Percentiles rank a stretch among this genome's conserved stretches.
phyloP scores from a whole-genome alignment of 2,888 invertebrate genomes.

The Auanema freiburgensis region DNA sequence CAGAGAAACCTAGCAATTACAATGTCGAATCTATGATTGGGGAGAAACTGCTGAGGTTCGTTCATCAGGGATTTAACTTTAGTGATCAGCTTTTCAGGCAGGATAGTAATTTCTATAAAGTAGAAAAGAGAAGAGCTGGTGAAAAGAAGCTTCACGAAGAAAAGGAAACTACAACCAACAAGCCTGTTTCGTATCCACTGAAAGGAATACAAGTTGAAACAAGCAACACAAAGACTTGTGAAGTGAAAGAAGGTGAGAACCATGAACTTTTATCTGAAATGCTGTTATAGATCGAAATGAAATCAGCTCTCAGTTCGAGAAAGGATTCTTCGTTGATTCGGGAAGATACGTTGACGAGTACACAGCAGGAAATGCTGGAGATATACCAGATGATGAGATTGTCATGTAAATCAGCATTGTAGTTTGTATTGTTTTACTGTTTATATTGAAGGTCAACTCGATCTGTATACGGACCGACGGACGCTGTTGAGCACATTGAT shows the following conservation, averaged over 20 bases:
- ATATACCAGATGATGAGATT: slow-evolving; percentile 56
- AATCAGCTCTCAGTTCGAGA: slow-evolving; percentile 23
- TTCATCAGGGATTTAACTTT: neutral
- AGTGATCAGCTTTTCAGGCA: slow-evolving; percentile 14
- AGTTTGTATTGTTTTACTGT: slow-evolving; percentile 2
- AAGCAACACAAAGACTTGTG: too few species aligned
- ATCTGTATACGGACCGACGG: slow-evolving; percentile 34
- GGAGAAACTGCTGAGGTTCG: slow-evolving; percentile 38
- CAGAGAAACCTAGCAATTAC: slow-evolving; percentile 14
- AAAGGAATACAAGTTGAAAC: too few species aligned
- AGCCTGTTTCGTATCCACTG: too few species aligned
- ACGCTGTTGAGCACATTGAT: slow-evolving; percentile 56
- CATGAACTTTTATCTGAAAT: neutral
- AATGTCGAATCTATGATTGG: slow-evolving; percentile 39
- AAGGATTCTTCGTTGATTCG: slow-evolving; percentile 57
- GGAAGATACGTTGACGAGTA: slow-evolving; percentile 58
- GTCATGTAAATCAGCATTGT: slow-evolving; percentile 38
- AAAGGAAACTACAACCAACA: neutral
- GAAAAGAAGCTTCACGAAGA: too few species aligned
- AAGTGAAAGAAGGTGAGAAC: too few species aligned
- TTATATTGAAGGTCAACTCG: slow-evolving; percentile 27
- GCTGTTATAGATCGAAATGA: too few species aligned
- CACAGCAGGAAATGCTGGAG: slow-evolving; percentile 47
- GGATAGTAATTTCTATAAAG: slow-evolving; percentile 20
- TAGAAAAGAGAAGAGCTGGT: slow-evolving; percentile 20